Evolutionary conservation across 2,888 invertebrate genomes (phyloP), one percentile per base, ranked within the genome.

Genomic region (Adelognathus sp.): DNA sequence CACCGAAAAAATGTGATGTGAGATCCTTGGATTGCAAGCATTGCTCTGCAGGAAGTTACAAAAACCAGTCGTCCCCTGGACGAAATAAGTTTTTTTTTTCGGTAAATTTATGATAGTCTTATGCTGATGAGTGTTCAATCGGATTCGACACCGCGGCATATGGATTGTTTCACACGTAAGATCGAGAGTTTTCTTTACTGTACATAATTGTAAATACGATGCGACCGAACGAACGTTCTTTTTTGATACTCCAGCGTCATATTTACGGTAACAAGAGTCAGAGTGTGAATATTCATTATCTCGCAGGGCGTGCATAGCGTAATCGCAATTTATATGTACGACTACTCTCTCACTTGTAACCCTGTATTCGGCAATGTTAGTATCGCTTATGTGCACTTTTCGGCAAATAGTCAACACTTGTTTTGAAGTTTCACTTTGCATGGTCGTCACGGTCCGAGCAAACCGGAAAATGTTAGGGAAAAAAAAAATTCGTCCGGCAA

Each of bases 151-250:
- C 21, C 24, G 18, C 18, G n/a, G 21, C 24, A 24, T 24, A 21
- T 11, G 1, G 14, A 5, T 0, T 50, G 24, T 24, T 24, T 24
- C 50, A 50, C 11, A 21, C 21, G 50, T 3, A 46, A 3, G 2
- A 46, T 41, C 14, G 39, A 41, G 6, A 14, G 6, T 16, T n/a
- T 33, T 21, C 3, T 21, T 36, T 33, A 21, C 21, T 64, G 64
- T 64, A 64, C 24, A 50, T 64, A 64, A 50, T 2, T 64, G 50
- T 64, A 64, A 64, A 64, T 64, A 64, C 36, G 18, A 46, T 21
- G 46, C 31, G 3, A 63, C 21, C 24, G 16, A 36, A 50, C 11
- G 18, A n/a, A n/a, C n/a, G n/a, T n/a, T n/a, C n/a, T 46, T 3
- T 11, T 21, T 21, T 1, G 18, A 46, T 46, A 1, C 21, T 7